Base-by-base conservation (phyloP, 1,140 invertebrate species). In the Araneus ventricosus region DNA sequence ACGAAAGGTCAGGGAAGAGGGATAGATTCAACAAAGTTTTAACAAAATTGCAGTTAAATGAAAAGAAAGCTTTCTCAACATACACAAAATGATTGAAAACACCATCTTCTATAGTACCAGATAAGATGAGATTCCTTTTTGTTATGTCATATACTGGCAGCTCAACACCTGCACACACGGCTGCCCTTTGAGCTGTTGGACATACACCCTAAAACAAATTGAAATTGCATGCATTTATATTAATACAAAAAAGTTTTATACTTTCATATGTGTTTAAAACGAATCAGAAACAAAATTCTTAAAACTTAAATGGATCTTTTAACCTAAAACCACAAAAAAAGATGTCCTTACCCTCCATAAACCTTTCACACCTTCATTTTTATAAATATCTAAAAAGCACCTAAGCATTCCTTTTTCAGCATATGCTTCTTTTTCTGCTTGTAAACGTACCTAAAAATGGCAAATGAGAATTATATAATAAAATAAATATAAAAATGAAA, bases 101-200 rank as follows among this genome's bases (percentile, higher is more conserved):
- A 94, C 97, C 97, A 96, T 99, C 98, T 8, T 97, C 97, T 94
- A 98, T 96, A 39, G 96, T 93, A 30, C 96, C 96, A 94, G 95
- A 94, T n/a, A 95, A 94, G 34, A 97, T 96, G 88, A 99, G 96
- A 94, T 97, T 96, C 94, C 97, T 97, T 96, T 99, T 99, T 95
- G 97, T 97, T 94, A 97, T 97, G 96, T 99, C 98, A 96, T 99
- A 99, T 67, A 98, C 98, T 91, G 98, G 98, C 94, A 99, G 96
- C 96, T 99, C 98, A 27, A 99, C 98, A 59, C 98, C 98, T 45
- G 98, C 98, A 95, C 99, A 98, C 70, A 99, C 96, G 22, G 98
- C 98, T 84, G 98, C 98, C 95, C 98, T 96, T 96, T 99, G 98
- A 34, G 98, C 97, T 90, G 98, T 99, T 52, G 98, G 98, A 67